These are phyloP conservation scores for Fragum fragum DNA, from an alignment of 2,888 invertebrate genomes.

Conservation along the genomic window DNA sequence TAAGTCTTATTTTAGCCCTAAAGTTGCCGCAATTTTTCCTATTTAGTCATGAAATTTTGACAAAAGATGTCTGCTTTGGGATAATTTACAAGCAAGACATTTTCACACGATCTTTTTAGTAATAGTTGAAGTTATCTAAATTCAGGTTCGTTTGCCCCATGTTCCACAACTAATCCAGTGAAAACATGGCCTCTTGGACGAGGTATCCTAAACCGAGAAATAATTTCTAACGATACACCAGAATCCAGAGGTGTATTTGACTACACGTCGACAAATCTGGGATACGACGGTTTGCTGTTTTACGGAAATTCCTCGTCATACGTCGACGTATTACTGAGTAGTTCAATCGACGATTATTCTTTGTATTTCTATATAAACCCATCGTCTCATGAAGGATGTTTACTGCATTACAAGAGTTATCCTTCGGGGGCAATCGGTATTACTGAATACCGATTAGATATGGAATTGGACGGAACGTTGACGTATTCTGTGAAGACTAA, in stretches of 20 bases:
- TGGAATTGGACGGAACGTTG: slow-evolving; percentile 7
- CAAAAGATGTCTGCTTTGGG: no score
- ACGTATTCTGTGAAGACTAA: slow-evolving; percentile 5
- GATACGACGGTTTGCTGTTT: not conserved
- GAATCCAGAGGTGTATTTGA: not conserved
- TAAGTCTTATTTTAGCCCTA: no score
- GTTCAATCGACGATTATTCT: not conserved
- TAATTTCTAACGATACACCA: not conserved
- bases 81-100: no score
- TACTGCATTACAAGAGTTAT: slow-evolving; percentile 5
- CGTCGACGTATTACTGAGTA: not conserved
- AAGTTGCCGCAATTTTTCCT: no score
- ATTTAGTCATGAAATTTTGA: no score
- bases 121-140: no score
- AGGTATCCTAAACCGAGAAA: not conserved
- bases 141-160: no score
- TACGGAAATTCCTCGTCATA: not conserved
- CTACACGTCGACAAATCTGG: not conserved
- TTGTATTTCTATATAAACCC: slow-evolving; percentile 5
- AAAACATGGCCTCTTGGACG: slow-evolving; percentile 15
- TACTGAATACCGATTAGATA: slow-evolving; percentile 8
- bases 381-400: not conserved
- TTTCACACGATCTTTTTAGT: no score
- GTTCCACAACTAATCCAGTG: not conserved
- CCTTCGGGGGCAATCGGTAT: not conserved